A percentile compares a stretch with the other conserved stretches of the same genome.
These are phyloP conservation scores for Acanthurus tractus DNA, from an alignment of 2,797 vertebrate genomes.

Conservation along the genomic window DNA sequence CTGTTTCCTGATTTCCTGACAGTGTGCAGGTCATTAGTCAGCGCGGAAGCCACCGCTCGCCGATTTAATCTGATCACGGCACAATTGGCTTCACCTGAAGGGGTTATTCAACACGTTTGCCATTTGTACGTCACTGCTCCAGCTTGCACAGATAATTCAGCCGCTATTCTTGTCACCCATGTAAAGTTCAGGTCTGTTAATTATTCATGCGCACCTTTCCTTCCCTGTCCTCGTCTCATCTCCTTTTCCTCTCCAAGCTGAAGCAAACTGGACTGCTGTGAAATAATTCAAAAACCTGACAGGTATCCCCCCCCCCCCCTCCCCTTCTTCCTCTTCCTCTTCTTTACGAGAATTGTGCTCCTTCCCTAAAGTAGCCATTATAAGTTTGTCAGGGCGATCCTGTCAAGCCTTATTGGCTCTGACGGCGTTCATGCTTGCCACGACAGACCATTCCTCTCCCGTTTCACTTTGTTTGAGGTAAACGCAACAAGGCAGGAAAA, in stretches of 20 bases:
- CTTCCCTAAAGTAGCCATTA: constrained; percentile 54
- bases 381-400: constrained; percentile 56
- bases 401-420: constrained; percentile 61
- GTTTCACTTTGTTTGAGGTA: constrained; percentile 68
- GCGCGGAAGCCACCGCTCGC: constrained; percentile 19
- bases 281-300: constrained; percentile 65
- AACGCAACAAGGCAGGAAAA: constrained; percentile 74
- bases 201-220: constrained; percentile 68
- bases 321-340: neutral
- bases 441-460: constrained; percentile 50
- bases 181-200: constrained; percentile 73
- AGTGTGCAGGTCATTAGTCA: constrained; percentile 62
- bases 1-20: constrained; percentile 55
- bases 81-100: constrained; percentile 42
- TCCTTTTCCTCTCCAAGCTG: constrained; percentile 16
- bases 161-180: constrained; percentile 52
- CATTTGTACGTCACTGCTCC: constrained; percentile 43
- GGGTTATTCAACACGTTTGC: constrained; percentile 43
- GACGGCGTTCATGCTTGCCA: constrained; percentile 42
- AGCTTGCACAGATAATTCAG: constrained; percentile 30
- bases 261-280: constrained; percentile 34
- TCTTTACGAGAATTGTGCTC: constrained; percentile 25
- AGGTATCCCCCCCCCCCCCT: neutral
- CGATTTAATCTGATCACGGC: constrained; percentile 54
- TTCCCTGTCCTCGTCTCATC: neutral